Base-by-base conservation (phyloP, 2,797 vertebrate species). In the Ibycter americanus region DNA sequence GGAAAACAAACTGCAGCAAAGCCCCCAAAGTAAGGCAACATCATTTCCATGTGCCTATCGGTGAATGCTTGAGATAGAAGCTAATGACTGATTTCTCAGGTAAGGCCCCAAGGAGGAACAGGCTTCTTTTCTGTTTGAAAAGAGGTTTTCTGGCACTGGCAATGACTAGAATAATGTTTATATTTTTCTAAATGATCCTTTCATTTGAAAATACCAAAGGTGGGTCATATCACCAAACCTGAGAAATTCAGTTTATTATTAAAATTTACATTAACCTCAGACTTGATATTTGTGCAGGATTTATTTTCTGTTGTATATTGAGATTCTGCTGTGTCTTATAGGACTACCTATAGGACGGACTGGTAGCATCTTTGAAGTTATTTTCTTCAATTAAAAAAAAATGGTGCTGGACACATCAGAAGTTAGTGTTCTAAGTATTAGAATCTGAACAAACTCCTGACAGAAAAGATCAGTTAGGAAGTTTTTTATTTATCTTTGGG, bases 1-100 rank as follows among this genome's bases (percentile, higher is more conserved):
- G 79, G 67, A 91, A 95, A 90, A 83, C 59, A 79, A 84, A 93
- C 70, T 14, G 12, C 91, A 91, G 90, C 89, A 94, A 82, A 97
- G 87, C 59, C 63, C 65, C 79, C 27, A 22, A 51, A 94, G 90
- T 85, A 85, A 93, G 47, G 72, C 83, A 93, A 76, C 73, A 88
- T 95, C 58, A 62, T 76, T 90, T 92, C 93, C n/a, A 3, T 46
- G 63, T 89, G 83, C 82, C 96, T 72, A 27, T 84, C 87, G 20
- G 89, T 73, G 94, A 73, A 13, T 67, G 46, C 54, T 82, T 71
- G 87, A 83, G 76, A 54, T 4, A 73, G 77, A 79, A 55, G 54
- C 19, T 40, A 84, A 32, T 2, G 5, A 52, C 17, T 68, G 55
- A 54, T 72, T 70, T 65, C 54, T 78, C 65, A 74, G 76, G 32